Conservation (phyloP, 2,113 vertebrate genomes). For the Calidris pygmaea region DNA sequence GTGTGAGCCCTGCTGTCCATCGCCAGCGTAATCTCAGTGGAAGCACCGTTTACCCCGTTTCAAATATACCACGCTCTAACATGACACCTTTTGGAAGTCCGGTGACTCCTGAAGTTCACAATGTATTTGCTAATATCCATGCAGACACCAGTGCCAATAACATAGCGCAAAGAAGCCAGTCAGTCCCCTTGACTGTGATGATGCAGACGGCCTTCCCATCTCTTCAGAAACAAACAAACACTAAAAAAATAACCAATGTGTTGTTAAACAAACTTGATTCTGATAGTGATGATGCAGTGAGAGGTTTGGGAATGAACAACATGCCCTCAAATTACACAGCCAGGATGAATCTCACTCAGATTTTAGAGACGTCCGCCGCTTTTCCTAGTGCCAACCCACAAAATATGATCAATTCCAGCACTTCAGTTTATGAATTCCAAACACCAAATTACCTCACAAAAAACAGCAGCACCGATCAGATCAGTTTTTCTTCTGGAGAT, state of each 20-base stretch:
- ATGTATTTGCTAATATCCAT: slow-evolving; percentile 84
- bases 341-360: slow-evolving; percentile 98
- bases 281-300: slow-evolving; percentile 84
- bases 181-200: slow-evolving; percentile 96
- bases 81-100: slow-evolving; percentile 88
- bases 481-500: slow-evolving; percentile 83
- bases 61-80: slow-evolving; percentile 81
- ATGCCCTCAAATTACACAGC: slow-evolving; percentile 93
- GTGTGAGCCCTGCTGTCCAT: slow-evolving; percentile 93
- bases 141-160: slow-evolving; percentile 82
- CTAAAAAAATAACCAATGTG: slow-evolving; percentile 88
- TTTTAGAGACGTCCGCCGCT: slow-evolving; percentile 86
- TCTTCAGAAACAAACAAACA: slow-evolving; percentile 82
- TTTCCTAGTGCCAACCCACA: slow-evolving; percentile 85
- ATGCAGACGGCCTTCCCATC: slow-evolving; percentile 93
- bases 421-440: slow-evolving; percentile 86
- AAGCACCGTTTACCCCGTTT: slow-evolving; percentile 80
- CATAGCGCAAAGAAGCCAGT: slow-evolving; percentile 95
- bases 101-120: slow-evolving; percentile 85
- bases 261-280: slow-evolving; percentile 93
- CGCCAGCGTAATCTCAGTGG: slow-evolving; percentile 90
- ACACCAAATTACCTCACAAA: slow-evolving; percentile 91
- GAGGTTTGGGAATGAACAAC: slow-evolving; percentile 91
- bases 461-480: slow-evolving; percentile 84
- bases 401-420: slow-evolving; percentile 83